Base-by-base conservation (phyloP, 2,888 invertebrate species). In the Biston stratarius region DNA sequence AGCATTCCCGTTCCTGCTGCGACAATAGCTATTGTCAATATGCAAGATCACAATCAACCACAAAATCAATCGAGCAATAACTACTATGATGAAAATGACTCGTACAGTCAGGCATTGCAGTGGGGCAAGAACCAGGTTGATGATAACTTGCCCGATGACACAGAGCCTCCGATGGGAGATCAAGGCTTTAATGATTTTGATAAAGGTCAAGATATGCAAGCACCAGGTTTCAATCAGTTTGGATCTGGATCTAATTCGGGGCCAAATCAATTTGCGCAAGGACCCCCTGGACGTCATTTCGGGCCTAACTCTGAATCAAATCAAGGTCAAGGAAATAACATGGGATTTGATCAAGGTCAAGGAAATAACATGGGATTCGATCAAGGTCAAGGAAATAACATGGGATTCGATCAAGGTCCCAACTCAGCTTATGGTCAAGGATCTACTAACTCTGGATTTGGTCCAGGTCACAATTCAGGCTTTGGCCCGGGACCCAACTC, bases 71-170 rank as follows among this genome's bases (percentile, higher is more conserved):
- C 14, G 2, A 62, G 61, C 10, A 61, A 42, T 42, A 65, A 62
- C 58, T 62, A 60, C 40, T 64, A 73, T 14, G 60, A 61, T 33
- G 70, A 70, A 11, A 64, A 52, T 24, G 61, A 67, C 11, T 36
- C 63, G 8, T 68, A 60, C 15, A 62, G 57, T 10, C 73, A 75
- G 61, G 57, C 61, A 11, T 56, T 63, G 64, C 62, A 55, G 48
- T 77, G 77, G 77, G 69, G 75, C 67, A 65, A 71, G 34, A 74
- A 69, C 56, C 70, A 75, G 9, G 63, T 62, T 49, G 73, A 66
- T 52, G 73, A 66, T 56, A 69, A 63, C 40, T 67, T 64, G 62
- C 53, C 67, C 1, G 71, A 69, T 60, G 70, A 72, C 52, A 67
- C 68, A 63, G 64, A 52, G 33, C 67, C 58, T 15, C 48, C 55